Conservation (phyloP, 1,140 invertebrate genomes). For the Akabosia matsudoensis region DNA sequence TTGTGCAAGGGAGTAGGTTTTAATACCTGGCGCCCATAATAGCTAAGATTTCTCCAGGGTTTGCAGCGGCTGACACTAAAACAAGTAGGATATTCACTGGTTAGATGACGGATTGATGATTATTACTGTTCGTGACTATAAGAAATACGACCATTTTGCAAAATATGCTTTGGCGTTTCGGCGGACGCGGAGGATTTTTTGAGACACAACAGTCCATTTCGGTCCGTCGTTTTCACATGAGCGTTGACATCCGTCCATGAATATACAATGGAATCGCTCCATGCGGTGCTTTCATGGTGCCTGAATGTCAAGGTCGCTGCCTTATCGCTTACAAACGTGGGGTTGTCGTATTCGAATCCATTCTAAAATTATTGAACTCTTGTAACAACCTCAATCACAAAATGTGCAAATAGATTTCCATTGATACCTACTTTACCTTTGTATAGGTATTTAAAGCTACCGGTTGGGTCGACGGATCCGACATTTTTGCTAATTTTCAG, state of each 20-base stretch:
- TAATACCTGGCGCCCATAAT: constrained; percentile 57
- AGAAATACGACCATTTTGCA: constrained; percentile 59
- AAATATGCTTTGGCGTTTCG: constrained; percentile 59
- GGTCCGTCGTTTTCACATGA: constrained; percentile 55
- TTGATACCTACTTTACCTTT: too few relatives aligned
- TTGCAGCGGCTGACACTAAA: constrained; percentile 60
- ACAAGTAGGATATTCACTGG: constrained; percentile 61
- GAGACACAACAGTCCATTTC: constrained; percentile 52
- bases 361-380: too few relatives aligned
- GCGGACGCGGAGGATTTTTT: not conserved
- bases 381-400: too few relatives aligned
- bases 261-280: constrained; percentile 51
- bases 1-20: not conserved
- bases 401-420: too few relatives aligned
- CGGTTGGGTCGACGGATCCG: too few relatives aligned
- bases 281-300: not conserved
- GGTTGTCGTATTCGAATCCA: too few relatives aligned
- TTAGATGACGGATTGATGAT: not conserved
- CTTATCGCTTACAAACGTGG: too few relatives aligned
- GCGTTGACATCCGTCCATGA: constrained; percentile 69
- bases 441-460: too few relatives aligned
- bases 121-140: not conserved
- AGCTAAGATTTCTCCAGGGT: constrained; percentile 57
- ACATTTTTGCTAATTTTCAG: too few relatives aligned
- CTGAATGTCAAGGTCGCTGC: too few relatives aligned